phyloP scores from a whole-genome alignment of 1,140 invertebrate species.

The Procambarus clarkii region DNA sequence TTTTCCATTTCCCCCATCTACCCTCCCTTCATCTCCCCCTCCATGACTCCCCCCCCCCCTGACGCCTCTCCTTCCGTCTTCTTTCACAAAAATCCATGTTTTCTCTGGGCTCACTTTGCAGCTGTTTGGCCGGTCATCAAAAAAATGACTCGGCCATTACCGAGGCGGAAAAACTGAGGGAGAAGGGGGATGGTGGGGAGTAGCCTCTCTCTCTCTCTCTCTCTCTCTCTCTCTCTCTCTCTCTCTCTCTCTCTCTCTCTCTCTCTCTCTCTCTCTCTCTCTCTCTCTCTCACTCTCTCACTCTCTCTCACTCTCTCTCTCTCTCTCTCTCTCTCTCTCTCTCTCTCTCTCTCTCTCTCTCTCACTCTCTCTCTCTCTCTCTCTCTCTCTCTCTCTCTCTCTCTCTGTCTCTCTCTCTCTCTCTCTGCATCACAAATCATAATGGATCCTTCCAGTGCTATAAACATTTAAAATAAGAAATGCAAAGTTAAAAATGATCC shows the following conservation, averaged over 20 bases:
- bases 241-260: neutral
- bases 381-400: neutral
- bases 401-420: too few relatives aligned
- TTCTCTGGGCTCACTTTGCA: neutral
- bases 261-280: neutral
- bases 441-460: too few relatives aligned
- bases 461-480: too few relatives aligned
- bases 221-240: neutral
- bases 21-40: neutral
- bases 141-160: constrained; percentile 33
- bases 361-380: constrained; percentile 2
- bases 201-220: neutral
- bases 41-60: neutral
- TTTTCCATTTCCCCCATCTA: neutral
- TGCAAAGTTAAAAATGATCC: too few relatives aligned
- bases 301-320: neutral
- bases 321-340: neutral
- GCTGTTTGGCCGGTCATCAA: constrained; percentile 11
- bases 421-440: too few relatives aligned
- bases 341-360: neutral
- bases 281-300: neutral
- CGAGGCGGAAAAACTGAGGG: neutral
- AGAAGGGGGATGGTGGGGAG: neutral
- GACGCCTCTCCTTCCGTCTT: neutral
- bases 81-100: constrained; percentile 10